Evolutionary conservation across 2,797 vertebrate species (phyloP).

Genomic region (Fundulus diaphanus): DNA sequence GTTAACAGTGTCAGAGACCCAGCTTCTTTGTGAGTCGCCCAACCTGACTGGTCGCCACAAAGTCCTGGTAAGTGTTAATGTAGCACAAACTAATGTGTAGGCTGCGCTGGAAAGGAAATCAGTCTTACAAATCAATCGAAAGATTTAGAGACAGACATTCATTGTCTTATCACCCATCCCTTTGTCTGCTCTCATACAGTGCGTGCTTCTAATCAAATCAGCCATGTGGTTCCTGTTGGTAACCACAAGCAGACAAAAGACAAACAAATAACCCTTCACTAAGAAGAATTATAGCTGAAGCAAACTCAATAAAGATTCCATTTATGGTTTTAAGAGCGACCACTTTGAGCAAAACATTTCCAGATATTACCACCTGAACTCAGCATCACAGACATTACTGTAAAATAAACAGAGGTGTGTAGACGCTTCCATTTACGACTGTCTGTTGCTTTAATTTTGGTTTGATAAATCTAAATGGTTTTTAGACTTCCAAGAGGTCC

Average conservation of each 20-base stretch:
- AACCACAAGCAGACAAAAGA: conserved; percentile 70
- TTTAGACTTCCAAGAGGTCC: conserved; percentile 6
- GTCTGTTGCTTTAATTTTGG: conserved; percentile 36
- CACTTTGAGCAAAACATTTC: conserved; percentile 62
- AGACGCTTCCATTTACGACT: conserved; percentile 48
- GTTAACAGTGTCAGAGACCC: conserved; percentile 93
- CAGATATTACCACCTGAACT: conserved; percentile 68
- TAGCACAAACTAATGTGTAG: conserved; percentile 17
- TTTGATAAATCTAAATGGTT: conserved; percentile 20
- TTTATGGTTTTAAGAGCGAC: conserved; percentile 75
- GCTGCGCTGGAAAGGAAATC: conserved; percentile 25
- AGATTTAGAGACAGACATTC: conserved; percentile 47
- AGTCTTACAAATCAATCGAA: conserved; percentile 37
- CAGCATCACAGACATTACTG: conserved; percentile 53
- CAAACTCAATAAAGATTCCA: conserved; percentile 77
- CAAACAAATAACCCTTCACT: conserved; percentile 77
- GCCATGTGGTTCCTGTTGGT: conserved; percentile 63
- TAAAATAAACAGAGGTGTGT: conserved; percentile 47
- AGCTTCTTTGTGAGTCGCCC: conserved; percentile 96
- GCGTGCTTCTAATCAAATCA: conserved; percentile 64
- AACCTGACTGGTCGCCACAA: conserved; percentile 96
- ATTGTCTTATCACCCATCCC: conserved; percentile 43
- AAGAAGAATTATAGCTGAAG: conserved; percentile 69
- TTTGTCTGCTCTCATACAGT: conserved; percentile 53
- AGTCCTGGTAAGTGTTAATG: conserved; percentile 90